Base-by-base conservation (phyloP, 2,797 vertebrate species). In the Balearica regulorum region DNA sequence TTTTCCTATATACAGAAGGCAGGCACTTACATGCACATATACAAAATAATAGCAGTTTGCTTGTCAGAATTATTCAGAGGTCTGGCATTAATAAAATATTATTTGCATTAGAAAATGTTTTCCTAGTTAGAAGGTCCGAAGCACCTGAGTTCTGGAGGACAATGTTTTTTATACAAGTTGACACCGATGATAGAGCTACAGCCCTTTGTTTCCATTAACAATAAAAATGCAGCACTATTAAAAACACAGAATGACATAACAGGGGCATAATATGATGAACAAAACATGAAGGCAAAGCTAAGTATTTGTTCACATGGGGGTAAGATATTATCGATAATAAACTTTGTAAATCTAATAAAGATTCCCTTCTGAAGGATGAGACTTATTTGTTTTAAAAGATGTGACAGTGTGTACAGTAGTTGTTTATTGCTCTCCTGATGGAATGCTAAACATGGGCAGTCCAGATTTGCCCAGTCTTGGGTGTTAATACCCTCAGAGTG, bases 71-170 rank as follows among this genome's bases (percentile, higher is more conserved):
- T 95, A 87, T 91, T 96, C 83, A 90, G 82, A 90, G 46, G 93
- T 88, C 61, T 91, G 68, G n/a, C 95, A 93, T 96, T 95, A 96
- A 96, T 97, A 96, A 96, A 97, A 94, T 95, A 96, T 91, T 96
- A 75, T 95, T 97, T 96, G 53, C 84, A 58, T 90, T 91, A 82
- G 58, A 81, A 96, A 94, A 96, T 92, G 72, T 92, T 96, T 96
- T 92, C 41, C 57, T 92, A 53, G 57, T 94, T 94, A 90, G 68
- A 87, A 96, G 85, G 61, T 94, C 89, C 85, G 90, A 94, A 94
- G 83, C 83, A 83, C 80, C 89, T 43, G 69, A 93, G 41, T 93
- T 95, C 77, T 87, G 53, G 60, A 96, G 70, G 81, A 91, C 80
- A 71, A 1, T 71, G 82, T 57, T 91, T 97, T 90, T 95, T 97